Percentiles rank a stretch among this genome's conserved stretches.
These are phyloP conservation scores for Leucophora obtusa DNA, from an alignment of 2,888 invertebrate genomes.

Conservation along the genomic window DNA sequence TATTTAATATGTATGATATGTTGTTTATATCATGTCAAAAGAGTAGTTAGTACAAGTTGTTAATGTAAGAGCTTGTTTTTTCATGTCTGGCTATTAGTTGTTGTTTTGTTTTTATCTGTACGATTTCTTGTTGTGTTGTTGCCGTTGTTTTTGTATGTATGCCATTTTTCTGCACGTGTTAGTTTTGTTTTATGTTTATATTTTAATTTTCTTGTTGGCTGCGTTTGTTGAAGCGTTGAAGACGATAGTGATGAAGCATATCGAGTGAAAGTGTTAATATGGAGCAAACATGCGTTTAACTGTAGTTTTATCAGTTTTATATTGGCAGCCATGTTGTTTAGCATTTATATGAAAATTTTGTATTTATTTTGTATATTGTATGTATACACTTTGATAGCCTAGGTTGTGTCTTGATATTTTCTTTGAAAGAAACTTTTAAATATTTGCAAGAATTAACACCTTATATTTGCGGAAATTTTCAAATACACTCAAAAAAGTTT, in stretches of 20 bases:
- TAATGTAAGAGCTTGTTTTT: not conserved
- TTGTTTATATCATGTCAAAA: slow-evolving; percentile 21
- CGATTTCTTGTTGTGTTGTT: not conserved
- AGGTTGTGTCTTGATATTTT: not conserved
- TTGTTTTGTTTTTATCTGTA: slow-evolving; percentile 15
- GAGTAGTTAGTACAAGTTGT: slow-evolving; percentile 15
- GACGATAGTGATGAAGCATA: not conserved
- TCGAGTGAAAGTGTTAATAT: slow-evolving; percentile 65
- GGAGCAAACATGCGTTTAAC: slow-evolving; percentile 35
- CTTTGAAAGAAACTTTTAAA: no score
- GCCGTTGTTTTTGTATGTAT: not conserved
- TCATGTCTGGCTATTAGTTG: slow-evolving; percentile 9
- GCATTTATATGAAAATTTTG: not conserved
- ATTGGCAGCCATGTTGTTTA: slow-evolving; percentile 66
- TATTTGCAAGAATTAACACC: no score
- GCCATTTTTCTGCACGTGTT: slow-evolving; percentile 55
- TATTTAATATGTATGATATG: no score
- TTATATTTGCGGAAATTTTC: no score
- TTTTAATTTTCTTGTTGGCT: slow-evolving; percentile 2
- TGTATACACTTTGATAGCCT: slow-evolving; percentile 13
- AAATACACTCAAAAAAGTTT: no score
- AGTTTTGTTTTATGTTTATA: slow-evolving; percentile 32
- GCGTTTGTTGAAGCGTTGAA: not conserved
- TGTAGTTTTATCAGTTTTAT: not conserved
- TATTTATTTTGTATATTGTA: slow-evolving; percentile 10